These are phyloP conservation scores for Rhorus exstirpatorius DNA, from an alignment of 2,888 invertebrate species.

Conservation along the genomic window DNA sequence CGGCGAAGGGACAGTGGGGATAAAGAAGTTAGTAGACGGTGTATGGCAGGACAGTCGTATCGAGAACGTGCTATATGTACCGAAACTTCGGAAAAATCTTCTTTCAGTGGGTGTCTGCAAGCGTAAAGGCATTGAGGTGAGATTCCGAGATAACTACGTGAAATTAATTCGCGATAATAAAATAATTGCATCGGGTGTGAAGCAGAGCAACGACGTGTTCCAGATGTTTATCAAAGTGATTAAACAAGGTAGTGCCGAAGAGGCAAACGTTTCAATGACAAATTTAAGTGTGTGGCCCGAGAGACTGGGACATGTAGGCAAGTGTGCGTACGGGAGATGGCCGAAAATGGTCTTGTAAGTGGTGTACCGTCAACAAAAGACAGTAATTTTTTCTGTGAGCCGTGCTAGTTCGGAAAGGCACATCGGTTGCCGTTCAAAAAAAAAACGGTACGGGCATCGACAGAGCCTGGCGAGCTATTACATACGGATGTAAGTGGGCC, in stretches of 20 bases:
- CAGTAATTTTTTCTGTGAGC: constrained; percentile 45
- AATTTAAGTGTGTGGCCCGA: constrained; percentile 55
- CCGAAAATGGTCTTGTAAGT: constrained; percentile 40
- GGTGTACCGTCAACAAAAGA: constrained; percentile 32
- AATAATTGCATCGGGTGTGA: constrained; percentile 29
- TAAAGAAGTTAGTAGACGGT: constrained; percentile 49
- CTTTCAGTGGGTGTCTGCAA: constrained; percentile 63
- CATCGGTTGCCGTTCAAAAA: constrained; percentile 29
- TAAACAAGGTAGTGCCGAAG: neutral
- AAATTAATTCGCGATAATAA: constrained; percentile 7
- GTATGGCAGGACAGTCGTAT: constrained; percentile 46
- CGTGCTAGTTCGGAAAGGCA: neutral
- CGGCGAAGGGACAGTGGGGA: constrained; percentile 47
- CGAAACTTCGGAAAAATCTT: no score
- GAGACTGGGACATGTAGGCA: constrained; percentile 59
- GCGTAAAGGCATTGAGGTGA: no score
- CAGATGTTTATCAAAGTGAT: constrained; percentile 28
- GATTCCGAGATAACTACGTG: constrained; percentile 18
- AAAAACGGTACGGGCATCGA: neutral
- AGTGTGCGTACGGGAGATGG: constrained; percentile 36
- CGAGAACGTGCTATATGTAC: no score
- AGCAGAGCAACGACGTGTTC: constrained; percentile 38
- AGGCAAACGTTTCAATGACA: constrained; percentile 34
- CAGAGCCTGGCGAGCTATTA: constrained; percentile 54
- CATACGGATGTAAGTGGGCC: constrained; percentile 55